phyloP scores from a whole-genome alignment of 2,113 vertebrate species.

The Callocephalon fimbriatum region DNA sequence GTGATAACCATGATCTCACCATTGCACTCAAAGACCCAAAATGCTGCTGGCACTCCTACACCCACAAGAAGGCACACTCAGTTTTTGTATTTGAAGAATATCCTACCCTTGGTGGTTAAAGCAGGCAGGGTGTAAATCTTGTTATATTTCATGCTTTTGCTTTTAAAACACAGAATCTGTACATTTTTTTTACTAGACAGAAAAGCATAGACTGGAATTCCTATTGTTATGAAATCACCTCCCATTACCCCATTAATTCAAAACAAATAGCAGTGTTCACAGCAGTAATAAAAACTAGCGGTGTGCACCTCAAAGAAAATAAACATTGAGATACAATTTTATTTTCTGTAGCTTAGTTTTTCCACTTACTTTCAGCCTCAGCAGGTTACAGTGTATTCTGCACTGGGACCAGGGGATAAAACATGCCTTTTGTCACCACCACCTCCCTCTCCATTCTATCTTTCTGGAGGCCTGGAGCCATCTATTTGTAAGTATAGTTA shows the following conservation, averaged over 20 bases:
- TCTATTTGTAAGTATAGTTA: background rate
- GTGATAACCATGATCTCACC: slow-evolving; percentile 18
- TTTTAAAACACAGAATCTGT: background rate
- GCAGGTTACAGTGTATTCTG: background rate
- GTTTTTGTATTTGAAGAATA: background rate
- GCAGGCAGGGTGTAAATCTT: background rate
- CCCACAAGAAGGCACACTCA: background rate
- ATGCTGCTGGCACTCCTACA: background rate
- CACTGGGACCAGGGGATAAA: background rate
- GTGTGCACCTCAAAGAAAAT: background rate
- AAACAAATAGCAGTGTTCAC: background rate
- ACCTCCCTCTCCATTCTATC: background rate
- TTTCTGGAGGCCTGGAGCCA: background rate
- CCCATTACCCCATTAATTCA: background rate
- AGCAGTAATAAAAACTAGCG: background rate
- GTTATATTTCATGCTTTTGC: background rate
- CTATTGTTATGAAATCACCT: background rate
- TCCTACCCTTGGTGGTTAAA: background rate
- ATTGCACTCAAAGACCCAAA: background rate
- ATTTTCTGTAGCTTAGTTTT: background rate
- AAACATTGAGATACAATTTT: background rate
- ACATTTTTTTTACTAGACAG: background rate
- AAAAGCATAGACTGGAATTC: background rate
- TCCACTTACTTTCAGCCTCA: background rate
- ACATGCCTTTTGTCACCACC: background rate